Percentiles rank a stretch among this genome's conserved stretches.
phyloP scores from a whole-genome alignment of 2,888 invertebrate species.

The Lasioglossum malachurum region DNA sequence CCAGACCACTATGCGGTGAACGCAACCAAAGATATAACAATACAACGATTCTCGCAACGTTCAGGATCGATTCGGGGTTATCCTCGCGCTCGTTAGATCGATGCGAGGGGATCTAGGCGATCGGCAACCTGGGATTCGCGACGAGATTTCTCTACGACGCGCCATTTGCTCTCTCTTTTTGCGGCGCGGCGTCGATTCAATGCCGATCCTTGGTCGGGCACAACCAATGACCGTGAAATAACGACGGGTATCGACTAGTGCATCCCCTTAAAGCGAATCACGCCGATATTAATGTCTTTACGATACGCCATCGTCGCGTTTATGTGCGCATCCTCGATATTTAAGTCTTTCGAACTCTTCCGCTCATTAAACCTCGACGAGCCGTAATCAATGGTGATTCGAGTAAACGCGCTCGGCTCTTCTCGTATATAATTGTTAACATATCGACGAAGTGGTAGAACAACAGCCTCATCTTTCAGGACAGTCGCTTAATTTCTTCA shows the following conservation, averaged over 20 bases:
- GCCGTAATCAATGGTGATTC: neutral
- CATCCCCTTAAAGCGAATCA: slow-evolving; percentile 32
- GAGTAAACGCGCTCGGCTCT: neutral
- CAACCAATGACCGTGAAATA: slow-evolving; percentile 36
- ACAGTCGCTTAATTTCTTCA: too few species aligned
- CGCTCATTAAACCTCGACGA: neutral
- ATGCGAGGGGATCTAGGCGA: neutral
- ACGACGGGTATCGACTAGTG: slow-evolving; percentile 17
- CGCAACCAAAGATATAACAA: too few species aligned
- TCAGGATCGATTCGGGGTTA: too few species aligned
- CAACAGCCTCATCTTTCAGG: too few species aligned
- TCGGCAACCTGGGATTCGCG: neutral
- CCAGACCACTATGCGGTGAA: too few species aligned
- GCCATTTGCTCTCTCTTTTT: slow-evolving; percentile 2
- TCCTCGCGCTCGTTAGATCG: too few species aligned
- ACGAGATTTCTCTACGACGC: slow-evolving; percentile 4
- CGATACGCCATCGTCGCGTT: slow-evolving; percentile 10
- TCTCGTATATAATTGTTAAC: too few species aligned
- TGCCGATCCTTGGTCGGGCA: slow-evolving; percentile 24
- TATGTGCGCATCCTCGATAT: neutral
- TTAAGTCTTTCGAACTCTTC: neutral
- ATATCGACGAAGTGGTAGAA: too few species aligned
- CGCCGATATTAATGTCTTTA: slow-evolving; percentile 32
- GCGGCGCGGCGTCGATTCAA: slow-evolving; percentile 11
- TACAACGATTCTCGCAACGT: too few species aligned